A percentile compares a stretch with the other conserved stretches of the same genome.
These are phyloP conservation scores for Pteronura brasiliensis DNA, from an alignment of 2,113 vertebrate genomes.

Conservation along the genomic window DNA sequence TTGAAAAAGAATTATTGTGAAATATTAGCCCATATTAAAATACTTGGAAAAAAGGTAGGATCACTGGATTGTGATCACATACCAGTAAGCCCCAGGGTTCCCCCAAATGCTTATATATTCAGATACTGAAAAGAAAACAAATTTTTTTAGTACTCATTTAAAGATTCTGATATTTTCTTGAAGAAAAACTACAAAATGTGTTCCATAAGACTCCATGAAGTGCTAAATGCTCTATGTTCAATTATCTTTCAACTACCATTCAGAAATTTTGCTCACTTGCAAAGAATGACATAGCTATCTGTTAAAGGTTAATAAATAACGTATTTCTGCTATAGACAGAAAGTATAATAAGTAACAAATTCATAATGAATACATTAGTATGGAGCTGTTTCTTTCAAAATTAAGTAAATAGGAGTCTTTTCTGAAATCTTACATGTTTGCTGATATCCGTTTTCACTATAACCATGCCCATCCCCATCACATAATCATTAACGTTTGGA, in stretches of 20 bases:
- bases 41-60: not conserved
- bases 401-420: not conserved
- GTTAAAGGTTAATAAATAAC: not conserved
- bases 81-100: not conserved
- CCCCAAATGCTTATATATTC: not conserved
- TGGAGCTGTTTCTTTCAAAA: not conserved
- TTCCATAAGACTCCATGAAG: not conserved
- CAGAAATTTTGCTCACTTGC: conserved; percentile 11
- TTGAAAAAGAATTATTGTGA: conserved; percentile 16
- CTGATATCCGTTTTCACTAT: not conserved
- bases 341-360: not conserved
- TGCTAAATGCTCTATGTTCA: not conserved
- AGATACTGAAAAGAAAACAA: not conserved
- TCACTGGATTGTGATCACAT: not conserved
- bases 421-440: not conserved
- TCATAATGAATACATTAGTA: not conserved
- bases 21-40: not conserved
- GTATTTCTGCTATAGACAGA: not conserved
- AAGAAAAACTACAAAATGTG: not conserved
- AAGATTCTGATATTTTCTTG: not conserved
- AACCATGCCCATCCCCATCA: not conserved
- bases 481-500: not conserved
- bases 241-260: not conserved
- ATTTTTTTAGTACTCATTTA: not conserved
- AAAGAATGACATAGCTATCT: not conserved